A percentile compares a stretch with the other conserved stretches of the same genome.
Evolutionary conservation across 2,113 vertebrate genomes (phyloP).

Genomic region (Urocynchramus pylzowi): DNA sequence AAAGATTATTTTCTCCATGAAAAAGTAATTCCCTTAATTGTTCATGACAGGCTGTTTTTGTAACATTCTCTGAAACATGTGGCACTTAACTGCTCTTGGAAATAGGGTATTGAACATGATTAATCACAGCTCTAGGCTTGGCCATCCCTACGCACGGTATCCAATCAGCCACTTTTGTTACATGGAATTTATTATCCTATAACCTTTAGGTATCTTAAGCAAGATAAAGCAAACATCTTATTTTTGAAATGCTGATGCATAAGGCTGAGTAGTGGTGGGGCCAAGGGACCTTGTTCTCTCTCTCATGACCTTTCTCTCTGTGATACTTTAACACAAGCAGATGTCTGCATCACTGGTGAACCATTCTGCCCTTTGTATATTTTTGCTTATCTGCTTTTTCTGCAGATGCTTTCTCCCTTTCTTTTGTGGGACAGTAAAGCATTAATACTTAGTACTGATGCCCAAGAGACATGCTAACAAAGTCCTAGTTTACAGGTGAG

Average conservation of each 20-base stretch:
- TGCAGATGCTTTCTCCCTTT: not conserved
- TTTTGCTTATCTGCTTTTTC: not conserved
- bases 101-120: not conserved
- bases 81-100: not conserved
- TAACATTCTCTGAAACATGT: not conserved
- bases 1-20: not conserved
- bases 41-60: not conserved
- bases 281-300: not conserved
- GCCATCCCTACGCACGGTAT: not conserved
- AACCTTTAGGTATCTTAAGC: not conserved
- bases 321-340: not conserved
- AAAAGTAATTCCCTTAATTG: not conserved
- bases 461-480: not conserved
- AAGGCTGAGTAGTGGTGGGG: not conserved
- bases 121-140: not conserved
- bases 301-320: not conserved
- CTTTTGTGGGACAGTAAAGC: not conserved
- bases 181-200: not conserved
- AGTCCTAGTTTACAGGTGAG: not conserved
- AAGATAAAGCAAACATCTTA: not conserved
- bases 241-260: not conserved
- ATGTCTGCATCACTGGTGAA: not conserved
- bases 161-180: not conserved
- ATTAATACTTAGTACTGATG: not conserved
- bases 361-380: not conserved